Evolutionary conservation across 2,888 invertebrate genomes (phyloP), one percentile per base, ranked within the genome.

Genomic region (Gisinianus flammeolus): DNA sequence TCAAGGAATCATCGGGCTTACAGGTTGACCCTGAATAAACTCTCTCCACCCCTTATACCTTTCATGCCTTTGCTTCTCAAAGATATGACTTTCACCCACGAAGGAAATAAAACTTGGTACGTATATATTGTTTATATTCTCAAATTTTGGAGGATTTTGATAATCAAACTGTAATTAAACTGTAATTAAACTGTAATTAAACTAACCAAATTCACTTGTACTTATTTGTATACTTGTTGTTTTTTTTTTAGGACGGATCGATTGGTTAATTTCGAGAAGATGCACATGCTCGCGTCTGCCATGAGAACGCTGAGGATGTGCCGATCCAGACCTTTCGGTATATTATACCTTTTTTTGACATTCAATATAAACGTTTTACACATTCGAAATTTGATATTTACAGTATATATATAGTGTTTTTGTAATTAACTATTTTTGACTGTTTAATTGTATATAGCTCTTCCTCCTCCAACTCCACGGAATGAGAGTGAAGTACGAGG

Each of bases 261-360:
- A 2, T 88, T 94, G 80, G 93, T 94, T 67, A 94, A 94, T 87
- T 94, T 94, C 87, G 94, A 94, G 87, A 94, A 94, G 88, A 94
- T 94, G 94, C 94, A 94, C 86, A 93, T 94, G 93, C 89, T 94
- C 85, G 93, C 94, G 26, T 93, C 93, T 87, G 93, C 93, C 2
- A 90, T 94, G 89, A 89, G 93, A 82, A 92, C 91, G 76, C 91
- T 94, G 83, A 88, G 93, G 82, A 92, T 92, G 86, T 94, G 93
- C 87, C 89, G 93, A 84, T 92, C 92, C 85, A 88, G 92, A 85
- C 91, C 91, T 87, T 88, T 92, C 85, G 90, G 92, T 91, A 87
- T 88, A 89, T 86, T 26, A 22, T 26, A n/a, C n/a, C n/a, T n/a
- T n/a, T n/a, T 24, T 69, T 58, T 62, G 33, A 58, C 4, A 62